A percentile compares a stretch with the other conserved stretches of the same genome.
Conservation (phyloP, 2,797 vertebrate genomes). For the Mycteria americana region DNA sequence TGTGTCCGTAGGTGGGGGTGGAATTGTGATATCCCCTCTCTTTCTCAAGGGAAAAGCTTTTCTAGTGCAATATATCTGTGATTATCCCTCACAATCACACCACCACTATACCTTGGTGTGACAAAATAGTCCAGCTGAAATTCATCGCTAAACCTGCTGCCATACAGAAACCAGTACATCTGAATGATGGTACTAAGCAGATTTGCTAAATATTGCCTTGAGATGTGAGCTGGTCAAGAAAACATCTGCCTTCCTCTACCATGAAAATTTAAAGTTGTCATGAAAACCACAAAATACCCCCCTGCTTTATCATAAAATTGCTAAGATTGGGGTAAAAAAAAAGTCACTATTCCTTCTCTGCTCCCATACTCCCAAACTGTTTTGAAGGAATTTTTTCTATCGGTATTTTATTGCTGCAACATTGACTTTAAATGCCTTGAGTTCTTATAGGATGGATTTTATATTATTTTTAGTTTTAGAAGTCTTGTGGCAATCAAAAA, state of each 20-base stretch:
- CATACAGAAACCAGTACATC: not conserved
- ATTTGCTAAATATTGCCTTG: not conserved
- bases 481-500: not conserved
- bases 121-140: not conserved
- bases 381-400: not conserved
- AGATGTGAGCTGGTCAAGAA: not conserved
- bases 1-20: not conserved
- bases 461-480: not conserved
- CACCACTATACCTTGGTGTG: not conserved
- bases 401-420: not conserved
- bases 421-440: not conserved
- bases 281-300: not conserved
- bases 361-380: not conserved
- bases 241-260: not conserved
- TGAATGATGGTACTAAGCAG: not conserved
- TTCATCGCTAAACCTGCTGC: not conserved
- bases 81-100: not conserved
- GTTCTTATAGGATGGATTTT: not conserved
- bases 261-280: not conserved
- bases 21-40: not conserved
- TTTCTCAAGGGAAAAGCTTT: not conserved
- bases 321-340: not conserved
- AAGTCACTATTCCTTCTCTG: not conserved
- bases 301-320: not conserved
- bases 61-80: not conserved